These are phyloP conservation scores for Tribolium freemani DNA, from an alignment of 2,888 invertebrate genomes.

Conservation along the genomic window DNA sequence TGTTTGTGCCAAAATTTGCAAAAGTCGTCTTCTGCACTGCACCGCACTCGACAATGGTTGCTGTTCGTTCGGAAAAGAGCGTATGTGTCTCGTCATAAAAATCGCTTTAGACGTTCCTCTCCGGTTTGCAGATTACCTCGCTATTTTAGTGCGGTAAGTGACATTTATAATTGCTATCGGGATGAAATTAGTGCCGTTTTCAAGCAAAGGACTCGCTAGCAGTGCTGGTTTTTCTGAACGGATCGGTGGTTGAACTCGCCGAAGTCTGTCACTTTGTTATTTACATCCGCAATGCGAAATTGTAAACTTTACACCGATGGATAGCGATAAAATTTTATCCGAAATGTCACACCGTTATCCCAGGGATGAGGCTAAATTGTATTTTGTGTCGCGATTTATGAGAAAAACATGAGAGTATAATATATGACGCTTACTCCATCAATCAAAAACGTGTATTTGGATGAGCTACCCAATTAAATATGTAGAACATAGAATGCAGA, in stretches of 20 bases:
- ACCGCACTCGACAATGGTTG: conserved; percentile 37
- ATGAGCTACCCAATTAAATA: conserved; percentile 17
- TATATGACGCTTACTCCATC: conserved; percentile 10
- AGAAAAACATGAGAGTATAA: conserved; percentile 14
- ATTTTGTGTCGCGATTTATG: conserved; percentile 23
- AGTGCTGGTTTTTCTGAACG: neutral
- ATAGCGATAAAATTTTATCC: conserved; percentile 11
- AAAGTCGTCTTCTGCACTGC: conserved; percentile 13
- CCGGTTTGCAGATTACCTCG: conserved; percentile 51
- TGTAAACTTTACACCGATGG: conserved; percentile 28
- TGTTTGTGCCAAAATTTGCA: conserved; percentile 48
- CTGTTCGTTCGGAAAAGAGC: conserved; percentile 35
- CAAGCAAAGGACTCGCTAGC: neutral
- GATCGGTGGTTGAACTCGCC: conserved; percentile 21
- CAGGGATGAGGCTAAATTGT: conserved; percentile 8
- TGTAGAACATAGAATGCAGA: conserved; percentile 13
- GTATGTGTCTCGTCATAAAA: conserved; percentile 46
- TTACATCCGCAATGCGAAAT: conserved; percentile 58
- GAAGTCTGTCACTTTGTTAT: conserved; percentile 42
- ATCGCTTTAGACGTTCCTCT: neutral
- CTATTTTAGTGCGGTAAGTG: conserved; percentile 58
- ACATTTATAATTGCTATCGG: conserved; percentile 33
- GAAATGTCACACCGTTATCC: conserved; percentile 14
- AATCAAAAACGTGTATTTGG: conserved; percentile 5
- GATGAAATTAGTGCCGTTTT: neutral